phyloP scores from a whole-genome alignment of 2,888 invertebrate species.

The Hirudinaria manillensis region DNA sequence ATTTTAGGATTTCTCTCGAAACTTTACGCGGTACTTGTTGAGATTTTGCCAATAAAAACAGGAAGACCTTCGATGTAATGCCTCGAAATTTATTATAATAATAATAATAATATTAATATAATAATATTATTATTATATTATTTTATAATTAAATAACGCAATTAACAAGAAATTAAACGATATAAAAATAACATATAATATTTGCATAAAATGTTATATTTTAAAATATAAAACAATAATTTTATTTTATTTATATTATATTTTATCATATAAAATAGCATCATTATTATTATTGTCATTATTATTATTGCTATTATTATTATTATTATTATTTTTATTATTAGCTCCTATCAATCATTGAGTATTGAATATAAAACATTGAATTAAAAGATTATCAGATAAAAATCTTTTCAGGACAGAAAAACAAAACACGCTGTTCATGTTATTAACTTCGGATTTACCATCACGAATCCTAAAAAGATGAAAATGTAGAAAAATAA shows the following conservation, averaged over 20 bases:
- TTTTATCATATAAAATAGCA: background rate
- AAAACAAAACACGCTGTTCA: too few relatives aligned
- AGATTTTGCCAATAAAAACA: too few relatives aligned
- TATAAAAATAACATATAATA: too few relatives aligned
- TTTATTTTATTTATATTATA: background rate
- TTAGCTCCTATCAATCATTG: too few relatives aligned
- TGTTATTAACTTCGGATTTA: background rate
- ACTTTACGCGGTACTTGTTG: too few relatives aligned
- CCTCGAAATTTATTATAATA: background rate
- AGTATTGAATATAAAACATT: too few relatives aligned
- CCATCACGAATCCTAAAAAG: background rate
- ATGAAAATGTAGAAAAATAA: background rate
- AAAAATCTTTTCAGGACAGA: too few relatives aligned
- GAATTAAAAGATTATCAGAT: too few relatives aligned
- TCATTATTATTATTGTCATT: background rate
- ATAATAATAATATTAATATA: background rate
- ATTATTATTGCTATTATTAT: conserved; percentile 1
- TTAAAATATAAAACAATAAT: too few relatives aligned
- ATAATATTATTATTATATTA: conserved; percentile 1
- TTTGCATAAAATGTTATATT: too few relatives aligned
- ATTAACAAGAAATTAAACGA: too few relatives aligned
- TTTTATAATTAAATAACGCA: background rate
- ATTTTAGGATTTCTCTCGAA: background rate
- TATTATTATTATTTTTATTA: conserved; percentile 3
- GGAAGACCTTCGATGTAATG: too few relatives aligned